Percentiles rank a stretch among this genome's conserved stretches.
Evolutionary conservation across 2,113 vertebrate genomes (phyloP).

Genomic region (Caloenas nicobarica): DNA sequence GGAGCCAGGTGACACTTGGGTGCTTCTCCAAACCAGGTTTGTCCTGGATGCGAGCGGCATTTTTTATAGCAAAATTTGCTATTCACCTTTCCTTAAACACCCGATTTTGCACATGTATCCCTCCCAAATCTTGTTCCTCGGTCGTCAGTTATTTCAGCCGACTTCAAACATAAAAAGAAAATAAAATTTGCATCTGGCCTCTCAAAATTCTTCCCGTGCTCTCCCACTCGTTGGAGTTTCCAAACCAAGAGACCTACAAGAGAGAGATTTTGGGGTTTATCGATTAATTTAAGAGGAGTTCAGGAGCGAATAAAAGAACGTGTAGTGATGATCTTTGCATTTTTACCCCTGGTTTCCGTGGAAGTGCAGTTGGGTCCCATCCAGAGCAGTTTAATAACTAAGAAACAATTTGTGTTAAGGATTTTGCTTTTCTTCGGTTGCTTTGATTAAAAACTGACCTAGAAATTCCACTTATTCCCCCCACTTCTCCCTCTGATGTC

Average conservation of each 20-base stretch:
- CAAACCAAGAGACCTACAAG: neutral
- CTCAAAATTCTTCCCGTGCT: neutral
- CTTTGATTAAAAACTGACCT: neutral
- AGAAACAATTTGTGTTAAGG: neutral
- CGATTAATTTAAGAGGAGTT: neutral
- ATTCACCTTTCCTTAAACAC: too few relatives aligned
- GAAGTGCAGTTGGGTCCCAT: neutral
- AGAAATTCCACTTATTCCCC: neutral
- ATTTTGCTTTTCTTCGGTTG: neutral
- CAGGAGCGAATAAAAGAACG: neutral
- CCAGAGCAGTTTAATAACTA: neutral
- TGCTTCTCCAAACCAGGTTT: too few relatives aligned
- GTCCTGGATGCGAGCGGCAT: too few relatives aligned
- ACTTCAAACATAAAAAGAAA: too few relatives aligned
- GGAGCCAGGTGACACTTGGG: too few relatives aligned
- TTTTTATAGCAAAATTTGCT: too few relatives aligned
- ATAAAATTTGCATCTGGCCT: too few relatives aligned
- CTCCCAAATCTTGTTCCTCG: too few relatives aligned
- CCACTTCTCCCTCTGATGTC: neutral
- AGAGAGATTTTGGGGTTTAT: too few relatives aligned
- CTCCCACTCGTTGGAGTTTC: neutral
- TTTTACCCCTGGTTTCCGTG: neutral
- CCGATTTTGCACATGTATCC: too few relatives aligned
- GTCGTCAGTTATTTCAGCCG: too few relatives aligned
- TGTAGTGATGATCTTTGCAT: neutral